Conservation (phyloP, 2,888 invertebrate species). For the Carterocephalus palaemon region DNA sequence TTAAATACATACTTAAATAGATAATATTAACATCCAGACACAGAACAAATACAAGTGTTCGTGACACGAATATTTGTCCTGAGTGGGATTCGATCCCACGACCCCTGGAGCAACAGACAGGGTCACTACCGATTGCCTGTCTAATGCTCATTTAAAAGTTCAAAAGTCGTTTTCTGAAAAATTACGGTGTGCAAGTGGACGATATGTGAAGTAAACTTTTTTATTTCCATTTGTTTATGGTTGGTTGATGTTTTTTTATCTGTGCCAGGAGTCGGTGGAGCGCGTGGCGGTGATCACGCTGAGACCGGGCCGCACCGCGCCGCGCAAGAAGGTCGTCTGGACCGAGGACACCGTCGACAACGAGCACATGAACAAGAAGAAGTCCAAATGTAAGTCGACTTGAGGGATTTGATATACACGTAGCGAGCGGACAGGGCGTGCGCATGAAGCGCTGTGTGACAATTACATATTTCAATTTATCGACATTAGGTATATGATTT, state of each 20-base stretch:
- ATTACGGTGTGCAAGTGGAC: background rate
- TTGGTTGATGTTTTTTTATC: constrained; percentile 11
- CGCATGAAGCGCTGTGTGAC: too few species aligned
- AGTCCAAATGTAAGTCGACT: constrained; percentile 92
- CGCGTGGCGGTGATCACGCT: constrained; percentile 66
- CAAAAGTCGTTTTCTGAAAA: background rate
- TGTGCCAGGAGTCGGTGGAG: constrained; percentile 48
- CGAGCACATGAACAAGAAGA: constrained; percentile 96
- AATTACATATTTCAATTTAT: too few species aligned
- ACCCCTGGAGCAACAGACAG: too few species aligned
- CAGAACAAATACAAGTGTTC: too few species aligned
- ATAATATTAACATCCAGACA: too few species aligned
- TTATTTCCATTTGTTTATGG: constrained; percentile 9
- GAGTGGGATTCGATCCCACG: too few species aligned
- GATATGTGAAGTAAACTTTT: constrained; percentile 6
- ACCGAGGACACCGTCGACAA: constrained; percentile 95
- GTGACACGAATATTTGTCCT: too few species aligned
- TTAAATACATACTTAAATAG: too few species aligned
- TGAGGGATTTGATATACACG: background rate
- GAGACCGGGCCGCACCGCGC: constrained; percentile 44
- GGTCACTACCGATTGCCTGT: too few species aligned
- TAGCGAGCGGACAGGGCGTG: background rate
- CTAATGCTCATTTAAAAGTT: too few species aligned
- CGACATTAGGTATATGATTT: too few species aligned
- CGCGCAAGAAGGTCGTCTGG: constrained; percentile 91